Conservation (phyloP, 2,113 vertebrate species). For the Salminus brasiliensis region DNA sequence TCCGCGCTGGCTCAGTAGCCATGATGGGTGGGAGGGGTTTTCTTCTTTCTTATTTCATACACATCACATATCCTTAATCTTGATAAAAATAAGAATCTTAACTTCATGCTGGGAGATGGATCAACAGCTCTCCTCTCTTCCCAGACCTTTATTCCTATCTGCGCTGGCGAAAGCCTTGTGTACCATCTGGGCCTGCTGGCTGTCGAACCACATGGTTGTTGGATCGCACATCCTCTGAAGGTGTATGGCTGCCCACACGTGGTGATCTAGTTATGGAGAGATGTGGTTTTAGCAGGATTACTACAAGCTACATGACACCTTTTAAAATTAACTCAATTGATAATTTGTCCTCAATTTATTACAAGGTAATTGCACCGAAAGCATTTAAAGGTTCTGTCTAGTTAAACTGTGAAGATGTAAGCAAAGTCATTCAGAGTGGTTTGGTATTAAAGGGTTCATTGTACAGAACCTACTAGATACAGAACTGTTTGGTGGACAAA, state of each 20-base stretch:
- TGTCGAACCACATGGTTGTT: constrained; percentile 90
- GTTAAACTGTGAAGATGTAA: too few relatives aligned
- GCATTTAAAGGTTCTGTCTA: too few relatives aligned
- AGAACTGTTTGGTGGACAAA: too few relatives aligned
- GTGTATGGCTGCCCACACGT: constrained; percentile 78
- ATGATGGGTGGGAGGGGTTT: constrained; percentile 37
- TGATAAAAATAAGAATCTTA: constrained; percentile 53
- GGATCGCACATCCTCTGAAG: constrained; percentile 85
- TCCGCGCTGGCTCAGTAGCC: constrained; percentile 38
- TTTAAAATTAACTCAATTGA: neutral
- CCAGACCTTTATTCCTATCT: constrained; percentile 80
- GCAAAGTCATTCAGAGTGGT: too few relatives aligned
- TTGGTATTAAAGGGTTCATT: too few relatives aligned
- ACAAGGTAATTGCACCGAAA: neutral
- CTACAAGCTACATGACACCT: neutral
- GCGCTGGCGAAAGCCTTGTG: constrained; percentile 93
- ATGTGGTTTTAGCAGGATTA: neutral
- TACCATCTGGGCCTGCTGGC: constrained; percentile 89
- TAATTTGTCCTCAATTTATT: neutral
- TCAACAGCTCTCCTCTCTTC: constrained; percentile 46
- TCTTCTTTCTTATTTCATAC: constrained; percentile 33
- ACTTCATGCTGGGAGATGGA: constrained; percentile 53
- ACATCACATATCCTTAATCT: constrained; percentile 48
- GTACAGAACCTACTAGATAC: too few relatives aligned
- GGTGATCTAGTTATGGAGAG: constrained; percentile 75